phyloP scores from a whole-genome alignment of 2,113 vertebrate species.

The Zootoca vivipara region DNA sequence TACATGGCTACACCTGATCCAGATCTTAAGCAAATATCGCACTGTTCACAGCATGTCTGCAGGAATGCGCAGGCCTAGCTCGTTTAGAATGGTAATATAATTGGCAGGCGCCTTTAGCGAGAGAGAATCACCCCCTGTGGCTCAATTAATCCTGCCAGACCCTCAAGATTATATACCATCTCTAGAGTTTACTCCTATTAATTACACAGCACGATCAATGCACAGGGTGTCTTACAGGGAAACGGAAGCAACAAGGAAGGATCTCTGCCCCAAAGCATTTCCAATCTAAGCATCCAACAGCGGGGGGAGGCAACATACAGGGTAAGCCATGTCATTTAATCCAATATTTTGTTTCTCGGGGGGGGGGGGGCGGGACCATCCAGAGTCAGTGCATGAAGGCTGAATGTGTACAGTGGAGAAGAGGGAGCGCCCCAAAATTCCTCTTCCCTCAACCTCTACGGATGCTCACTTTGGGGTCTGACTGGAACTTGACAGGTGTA shows the following conservation, averaged over 20 bases:
- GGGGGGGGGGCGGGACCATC: background rate
- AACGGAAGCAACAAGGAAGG: background rate
- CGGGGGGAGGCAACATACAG: background rate
- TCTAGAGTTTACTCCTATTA: background rate
- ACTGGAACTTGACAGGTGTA: background rate
- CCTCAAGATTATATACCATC: background rate
- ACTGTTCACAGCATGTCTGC: background rate
- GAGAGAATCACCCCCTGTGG: background rate
- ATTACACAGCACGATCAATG: background rate
- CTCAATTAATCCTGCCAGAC: background rate
- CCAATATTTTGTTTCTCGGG: background rate
- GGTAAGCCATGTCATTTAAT: background rate
- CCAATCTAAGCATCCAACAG: background rate
- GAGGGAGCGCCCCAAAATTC: no score
- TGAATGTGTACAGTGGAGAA: background rate
- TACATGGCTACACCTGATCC: background rate
- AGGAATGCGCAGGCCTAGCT: background rate
- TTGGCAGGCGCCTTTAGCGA: background rate
- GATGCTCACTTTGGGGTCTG: background rate
- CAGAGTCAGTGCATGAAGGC: background rate
- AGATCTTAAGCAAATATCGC: slow-evolving; percentile 7
- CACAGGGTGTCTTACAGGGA: background rate
- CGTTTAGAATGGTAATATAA: background rate
- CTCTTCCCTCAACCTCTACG: background rate
- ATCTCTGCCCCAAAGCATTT: background rate